These are phyloP conservation scores for Xestia ashworthii DNA, from an alignment of 2,888 invertebrate species.

Conservation along the genomic window DNA sequence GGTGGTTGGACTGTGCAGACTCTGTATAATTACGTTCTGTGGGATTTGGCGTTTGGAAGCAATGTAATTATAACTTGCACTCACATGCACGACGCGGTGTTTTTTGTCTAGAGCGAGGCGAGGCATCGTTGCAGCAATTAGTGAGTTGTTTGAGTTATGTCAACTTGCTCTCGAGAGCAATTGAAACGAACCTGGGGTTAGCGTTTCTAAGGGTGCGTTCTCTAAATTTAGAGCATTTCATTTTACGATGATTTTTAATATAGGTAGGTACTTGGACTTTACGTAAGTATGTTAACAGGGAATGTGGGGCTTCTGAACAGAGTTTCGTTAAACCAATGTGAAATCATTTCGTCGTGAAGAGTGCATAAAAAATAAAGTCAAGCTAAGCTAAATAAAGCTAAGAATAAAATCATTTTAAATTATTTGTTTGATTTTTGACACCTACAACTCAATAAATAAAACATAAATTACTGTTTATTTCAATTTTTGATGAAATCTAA, in stretches of 20 bases:
- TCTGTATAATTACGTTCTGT: slow-evolving; percentile 82
- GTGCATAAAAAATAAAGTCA: background rate
- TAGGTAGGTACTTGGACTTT: background rate
- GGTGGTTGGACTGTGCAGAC: slow-evolving; percentile 79
- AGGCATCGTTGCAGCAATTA: slow-evolving; percentile 51
- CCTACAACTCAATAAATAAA: slow-evolving; percentile 12
- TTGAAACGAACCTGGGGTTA: slow-evolving; percentile 3
- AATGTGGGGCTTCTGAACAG: background rate
- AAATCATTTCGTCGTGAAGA: background rate
- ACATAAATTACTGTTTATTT: background rate
- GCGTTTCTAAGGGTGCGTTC: background rate
- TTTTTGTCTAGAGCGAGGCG: slow-evolving; percentile 56
- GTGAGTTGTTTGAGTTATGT: slow-evolving; percentile 42
- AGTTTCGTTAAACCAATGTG: background rate
- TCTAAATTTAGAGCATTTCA: background rate
- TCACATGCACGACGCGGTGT: slow-evolving; percentile 63
- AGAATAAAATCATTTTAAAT: background rate
- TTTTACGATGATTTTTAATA: slow-evolving; percentile 9
- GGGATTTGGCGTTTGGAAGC: slow-evolving; percentile 75
- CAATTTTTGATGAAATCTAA: slow-evolving; percentile 19
- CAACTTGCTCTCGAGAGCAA: slow-evolving; percentile 6
- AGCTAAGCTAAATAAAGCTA: background rate
- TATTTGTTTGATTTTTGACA: slow-evolving; percentile 24
- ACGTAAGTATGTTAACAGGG: background rate
- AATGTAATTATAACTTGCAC: slow-evolving; percentile 79